Conservation (phyloP, 2,888 invertebrate genomes). For the Muschampia plurimacula region DNA sequence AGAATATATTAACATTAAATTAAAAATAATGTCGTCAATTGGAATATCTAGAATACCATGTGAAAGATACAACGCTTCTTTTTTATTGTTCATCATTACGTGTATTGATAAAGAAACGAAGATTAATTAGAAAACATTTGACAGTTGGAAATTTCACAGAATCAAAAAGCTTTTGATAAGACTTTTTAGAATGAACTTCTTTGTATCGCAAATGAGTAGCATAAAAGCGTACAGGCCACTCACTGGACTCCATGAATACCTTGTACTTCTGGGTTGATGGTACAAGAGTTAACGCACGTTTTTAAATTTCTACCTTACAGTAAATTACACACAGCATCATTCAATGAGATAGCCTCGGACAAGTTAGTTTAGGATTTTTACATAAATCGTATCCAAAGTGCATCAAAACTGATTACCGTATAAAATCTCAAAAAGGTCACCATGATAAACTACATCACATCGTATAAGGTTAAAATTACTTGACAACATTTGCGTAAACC, state of each 20-base stretch:
- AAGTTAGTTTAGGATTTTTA: neutral
- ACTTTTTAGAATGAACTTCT: no score
- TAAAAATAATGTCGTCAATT: slow-evolving; percentile 21
- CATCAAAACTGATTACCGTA: slow-evolving; percentile 17
- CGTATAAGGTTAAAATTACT: slow-evolving; percentile 27
- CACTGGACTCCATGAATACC: no score
- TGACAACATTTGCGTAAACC: slow-evolving; percentile 31
- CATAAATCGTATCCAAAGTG: slow-evolving; percentile 22
- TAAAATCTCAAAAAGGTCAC: slow-evolving; percentile 23
- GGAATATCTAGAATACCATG: slow-evolving; percentile 23
- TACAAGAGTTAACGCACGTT: no score
- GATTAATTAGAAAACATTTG: no score
- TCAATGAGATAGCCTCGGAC: neutral
- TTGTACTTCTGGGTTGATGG: no score
- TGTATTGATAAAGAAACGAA: no score
- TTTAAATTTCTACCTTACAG: neutral
- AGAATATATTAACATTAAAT: slow-evolving; percentile 31
- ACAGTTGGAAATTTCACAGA: no score
- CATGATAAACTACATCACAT: slow-evolving; percentile 15
- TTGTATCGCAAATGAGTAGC: no score
- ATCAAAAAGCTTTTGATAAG: no score
- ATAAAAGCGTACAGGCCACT: no score
- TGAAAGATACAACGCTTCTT: neutral
- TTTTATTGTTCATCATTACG: neutral
- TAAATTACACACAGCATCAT: neutral